Percentiles rank a stretch among this genome's conserved stretches.
These are phyloP conservation scores for Zaprionus kolodkinae DNA, from an alignment of 1,140 invertebrate species.

Conservation along the genomic window DNA sequence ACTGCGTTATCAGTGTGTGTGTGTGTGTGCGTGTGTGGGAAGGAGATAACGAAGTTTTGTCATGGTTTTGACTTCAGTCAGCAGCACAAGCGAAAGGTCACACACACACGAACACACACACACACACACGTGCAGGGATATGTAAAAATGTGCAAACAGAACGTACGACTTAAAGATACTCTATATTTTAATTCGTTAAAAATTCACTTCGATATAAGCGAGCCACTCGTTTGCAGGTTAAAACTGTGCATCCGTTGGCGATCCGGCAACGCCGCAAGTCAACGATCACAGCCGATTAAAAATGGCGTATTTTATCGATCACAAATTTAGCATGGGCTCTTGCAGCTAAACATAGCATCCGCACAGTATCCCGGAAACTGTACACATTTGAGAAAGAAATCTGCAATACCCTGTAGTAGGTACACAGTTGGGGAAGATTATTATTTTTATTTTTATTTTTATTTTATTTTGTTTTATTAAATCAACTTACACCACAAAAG, in stretches of 20 bases:
- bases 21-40: neutral
- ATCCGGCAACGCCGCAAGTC: neutral
- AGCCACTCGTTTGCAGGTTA: neutral
- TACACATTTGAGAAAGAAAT: neutral
- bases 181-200: neutral
- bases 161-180: neutral
- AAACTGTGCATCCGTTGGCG: neutral
- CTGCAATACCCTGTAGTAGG: neutral
- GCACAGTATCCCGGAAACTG: neutral
- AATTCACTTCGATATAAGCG: too few species aligned
- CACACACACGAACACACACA: neutral
- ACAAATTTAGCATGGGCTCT: neutral
- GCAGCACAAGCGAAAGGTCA: conserved; percentile 18
- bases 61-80: conserved; percentile 18
- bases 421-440: too few species aligned
- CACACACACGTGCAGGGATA: neutral
- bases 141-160: neutral
- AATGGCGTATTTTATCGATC: neutral
- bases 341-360: neutral
- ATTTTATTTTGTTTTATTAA: too few species aligned
- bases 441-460: too few species aligned
- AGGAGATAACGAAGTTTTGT: conserved; percentile 45
- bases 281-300: neutral
- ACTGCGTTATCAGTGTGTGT: conserved; percentile 13
- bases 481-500: neutral